Percentiles rank a stretch among this genome's conserved stretches.
Evolutionary conservation across 2,888 invertebrate genomes (phyloP).

Genomic region (Ornithoptera priamus): DNA sequence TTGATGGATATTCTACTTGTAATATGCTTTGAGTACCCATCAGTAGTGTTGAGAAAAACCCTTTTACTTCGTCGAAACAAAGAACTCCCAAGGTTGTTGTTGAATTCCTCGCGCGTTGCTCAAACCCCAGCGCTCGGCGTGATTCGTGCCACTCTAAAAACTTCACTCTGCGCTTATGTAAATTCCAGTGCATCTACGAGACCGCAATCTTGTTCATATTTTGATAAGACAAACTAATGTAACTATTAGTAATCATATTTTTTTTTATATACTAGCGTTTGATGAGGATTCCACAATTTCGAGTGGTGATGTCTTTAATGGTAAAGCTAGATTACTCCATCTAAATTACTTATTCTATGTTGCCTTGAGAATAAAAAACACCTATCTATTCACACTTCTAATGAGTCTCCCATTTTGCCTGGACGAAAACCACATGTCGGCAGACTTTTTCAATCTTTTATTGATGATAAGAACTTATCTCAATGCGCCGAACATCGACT

Average conservation of each 20-base stretch:
- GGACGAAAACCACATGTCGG: too few species aligned
- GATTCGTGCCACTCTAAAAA: slow-evolving; percentile 37
- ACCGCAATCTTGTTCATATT: slow-evolving; percentile 6
- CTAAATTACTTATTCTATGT: too few species aligned
- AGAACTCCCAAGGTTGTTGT: slow-evolving; percentile 59
- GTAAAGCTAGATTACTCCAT: too few species aligned
- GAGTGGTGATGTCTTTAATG: too few species aligned
- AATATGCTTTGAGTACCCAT: slow-evolving; percentile 18
- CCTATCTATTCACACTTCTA: too few species aligned
- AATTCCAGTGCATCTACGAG: slow-evolving; percentile 16
- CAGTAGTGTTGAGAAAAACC: slow-evolving; percentile 27
- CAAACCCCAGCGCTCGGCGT: slow-evolving; percentile 56
- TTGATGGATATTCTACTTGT: not conserved
- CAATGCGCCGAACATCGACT: too few species aligned
- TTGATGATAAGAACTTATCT: too few species aligned
- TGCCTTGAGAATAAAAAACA: too few species aligned
- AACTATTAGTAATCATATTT: not conserved
- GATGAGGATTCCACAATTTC: too few species aligned
- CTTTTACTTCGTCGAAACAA: slow-evolving; percentile 37
- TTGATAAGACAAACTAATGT: not conserved
- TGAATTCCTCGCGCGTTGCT: slow-evolving; percentile 56
- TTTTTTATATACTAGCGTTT: too few species aligned
- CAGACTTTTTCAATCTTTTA: too few species aligned
- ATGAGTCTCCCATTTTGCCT: too few species aligned
- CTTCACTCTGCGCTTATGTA: slow-evolving; percentile 11